phyloP scores from a whole-genome alignment of 2,888 invertebrate species.

The Alviniconcha strummeri region DNA sequence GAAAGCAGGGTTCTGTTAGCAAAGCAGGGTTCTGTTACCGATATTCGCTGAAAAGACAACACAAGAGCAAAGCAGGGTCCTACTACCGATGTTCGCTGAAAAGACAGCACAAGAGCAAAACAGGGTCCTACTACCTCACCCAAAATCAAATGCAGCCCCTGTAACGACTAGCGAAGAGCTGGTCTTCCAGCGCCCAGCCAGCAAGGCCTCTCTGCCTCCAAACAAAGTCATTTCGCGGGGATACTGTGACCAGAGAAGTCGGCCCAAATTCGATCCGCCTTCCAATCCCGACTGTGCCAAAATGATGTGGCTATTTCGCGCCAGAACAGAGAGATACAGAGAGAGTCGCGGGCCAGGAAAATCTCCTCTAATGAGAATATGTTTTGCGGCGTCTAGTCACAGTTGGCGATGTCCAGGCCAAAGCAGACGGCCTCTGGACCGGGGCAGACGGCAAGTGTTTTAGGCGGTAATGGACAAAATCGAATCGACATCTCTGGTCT shows the following conservation, averaged over 20 bases:
- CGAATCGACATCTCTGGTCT: conserved; percentile 29
- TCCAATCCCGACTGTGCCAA: conserved; percentile 10
- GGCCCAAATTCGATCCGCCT: conserved; percentile 9
- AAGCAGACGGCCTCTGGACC: conserved; percentile 17
- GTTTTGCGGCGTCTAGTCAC: conserved; percentile 42
- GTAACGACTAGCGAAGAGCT: too few relatives aligned
- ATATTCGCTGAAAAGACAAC: too few relatives aligned
- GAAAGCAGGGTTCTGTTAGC: too few relatives aligned
- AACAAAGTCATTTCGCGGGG: conserved; percentile 22
- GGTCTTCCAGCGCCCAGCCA: too few relatives aligned
- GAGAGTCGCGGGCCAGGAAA: conserved; percentile 4
- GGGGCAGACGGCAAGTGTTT: conserved; percentile 26
- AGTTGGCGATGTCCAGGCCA: conserved; percentile 33
- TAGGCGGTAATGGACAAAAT: conserved; percentile 34
- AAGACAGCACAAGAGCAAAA: too few relatives aligned
- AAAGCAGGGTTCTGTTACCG: too few relatives aligned
- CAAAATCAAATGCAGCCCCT: too few relatives aligned
- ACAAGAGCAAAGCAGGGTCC: too few relatives aligned
- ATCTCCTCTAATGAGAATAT: conserved; percentile 42
- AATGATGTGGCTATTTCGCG: conserved; percentile 16
- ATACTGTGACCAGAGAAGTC: conserved; percentile 1
- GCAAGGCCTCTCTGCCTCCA: not conserved
- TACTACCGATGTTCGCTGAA: too few relatives aligned
- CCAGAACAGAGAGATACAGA: not conserved
- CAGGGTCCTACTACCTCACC: too few relatives aligned